A percentile compares a stretch with the other conserved stretches of the same genome.
These are phyloP conservation scores for Zaprionus lachaisei DNA, from an alignment of 1,140 invertebrate genomes.

Conservation along the genomic window DNA sequence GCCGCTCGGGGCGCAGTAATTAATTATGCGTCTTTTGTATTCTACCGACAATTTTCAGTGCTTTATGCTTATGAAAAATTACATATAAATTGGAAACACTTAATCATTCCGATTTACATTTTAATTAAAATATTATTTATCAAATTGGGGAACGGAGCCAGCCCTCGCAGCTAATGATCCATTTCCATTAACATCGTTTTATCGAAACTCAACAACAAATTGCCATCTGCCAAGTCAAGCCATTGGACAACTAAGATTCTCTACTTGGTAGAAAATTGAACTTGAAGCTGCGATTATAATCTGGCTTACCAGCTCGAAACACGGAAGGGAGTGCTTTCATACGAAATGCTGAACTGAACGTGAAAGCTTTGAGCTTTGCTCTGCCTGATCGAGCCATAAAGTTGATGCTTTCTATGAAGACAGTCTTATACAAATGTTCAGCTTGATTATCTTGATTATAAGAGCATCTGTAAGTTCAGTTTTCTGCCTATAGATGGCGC, in stretches of 20 bases:
- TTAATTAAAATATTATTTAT: constrained; percentile 83
- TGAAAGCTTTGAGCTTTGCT: no score
- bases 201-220: constrained; percentile 15
- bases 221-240: not conserved
- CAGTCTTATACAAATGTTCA: no score
- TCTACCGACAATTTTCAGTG: constrained; percentile 80
- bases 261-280: not conserved
- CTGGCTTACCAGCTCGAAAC: no score
- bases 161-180: constrained; percentile 20
- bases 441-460: no score
- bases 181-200: constrained; percentile 17
- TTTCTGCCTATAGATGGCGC: no score
- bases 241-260: not conserved
- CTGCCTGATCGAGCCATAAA: no score
- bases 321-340: no score
- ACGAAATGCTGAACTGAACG: no score
- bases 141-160: constrained; percentile 61
- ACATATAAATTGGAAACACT: constrained; percentile 80
- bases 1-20: constrained; percentile 71
- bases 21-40: constrained; percentile 79
- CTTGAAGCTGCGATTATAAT: not conserved
- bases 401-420: no score
- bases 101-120: constrained; percentile 82
- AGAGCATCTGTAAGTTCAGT: no score
- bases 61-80: constrained; percentile 80